Evolutionary conservation across 2,113 vertebrate species (phyloP).

Genomic region (Heliornis fulica): DNA sequence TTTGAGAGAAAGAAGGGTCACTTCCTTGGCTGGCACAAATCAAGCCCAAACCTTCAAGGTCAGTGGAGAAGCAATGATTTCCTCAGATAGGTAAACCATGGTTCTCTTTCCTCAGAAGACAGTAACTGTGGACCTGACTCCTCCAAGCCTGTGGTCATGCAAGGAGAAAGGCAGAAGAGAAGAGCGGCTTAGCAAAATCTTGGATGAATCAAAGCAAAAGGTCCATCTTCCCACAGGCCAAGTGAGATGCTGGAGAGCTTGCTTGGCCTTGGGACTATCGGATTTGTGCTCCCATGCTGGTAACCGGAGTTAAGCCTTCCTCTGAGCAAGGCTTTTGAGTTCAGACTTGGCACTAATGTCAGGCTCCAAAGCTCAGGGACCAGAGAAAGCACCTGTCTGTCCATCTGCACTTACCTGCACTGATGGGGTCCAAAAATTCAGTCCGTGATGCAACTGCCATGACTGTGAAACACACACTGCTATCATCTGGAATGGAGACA

Average conservation of each 20-base stretch:
- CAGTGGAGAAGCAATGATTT: neutral
- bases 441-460: neutral
- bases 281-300: neutral
- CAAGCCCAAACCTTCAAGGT: neutral
- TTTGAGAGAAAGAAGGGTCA: neutral
- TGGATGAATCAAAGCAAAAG: neutral
- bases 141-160: too few species aligned
- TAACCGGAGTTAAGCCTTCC: neutral
- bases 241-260: neutral
- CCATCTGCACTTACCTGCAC: neutral
- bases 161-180: neutral
- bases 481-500: neutral
- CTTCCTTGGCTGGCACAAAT: neutral
- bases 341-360: neutral
- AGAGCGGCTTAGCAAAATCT: neutral
- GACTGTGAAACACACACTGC: neutral
- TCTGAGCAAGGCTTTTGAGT: neutral
- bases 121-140: neutral
- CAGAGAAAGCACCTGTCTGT: neutral
- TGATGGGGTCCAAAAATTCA: neutral
- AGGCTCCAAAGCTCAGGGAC: neutral
- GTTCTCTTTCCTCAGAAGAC: neutral
- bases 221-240: neutral
- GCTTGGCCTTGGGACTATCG: fast-evolving
- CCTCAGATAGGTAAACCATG: neutral